Evolutionary conservation across 1,140 invertebrate species (phyloP), one percentile per base, ranked within the genome.

Genomic region (Heliothis subflexa): DNA sequence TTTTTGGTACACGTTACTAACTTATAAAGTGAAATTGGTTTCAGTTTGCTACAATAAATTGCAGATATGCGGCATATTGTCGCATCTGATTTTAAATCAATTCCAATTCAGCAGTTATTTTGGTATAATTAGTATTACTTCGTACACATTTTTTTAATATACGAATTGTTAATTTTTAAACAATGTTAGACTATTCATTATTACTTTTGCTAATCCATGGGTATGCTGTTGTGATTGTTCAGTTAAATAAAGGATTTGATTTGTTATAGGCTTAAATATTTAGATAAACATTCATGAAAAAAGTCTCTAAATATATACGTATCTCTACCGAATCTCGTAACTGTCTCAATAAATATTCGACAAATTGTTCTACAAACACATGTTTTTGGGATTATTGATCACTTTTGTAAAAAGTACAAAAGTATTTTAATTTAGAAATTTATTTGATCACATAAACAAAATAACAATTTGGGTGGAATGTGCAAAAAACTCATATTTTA

Each of bases 281-380:
- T 77, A 52, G 28, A 50, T 68, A 50, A 68, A 68, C 68, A 57
- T 77, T 77, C 66, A 55, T 28, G 21, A 55, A 61, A 72, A 57
- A 76, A 62, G 55, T 50, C 21, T 66, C 50, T 66, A 76, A 66
- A 76, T 66, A 76, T 76, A 66, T 76, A 76, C 25, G 21, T 18
- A 66, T 66, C 74, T 28, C 61, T 55, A 47, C 74, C 18, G 74
- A 76, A 54, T 66, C 47, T 21, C 74, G 40, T 66, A 54, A 12
- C 74, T 66, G 61, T 76, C 74, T 68, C 55, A 33, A 77, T 77
- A 77, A 77, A 64, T 76, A n/a, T 33, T 47, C 40, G 16, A 47
- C 11, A 47, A 77, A 68, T 49, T 54, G 61, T 47, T 68, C 52
- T 62, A 14, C 18, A 62, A 49, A 62, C 47, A 59, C 33, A 55